These are phyloP conservation scores for Macropodus opercularis DNA, from an alignment of 2,797 vertebrate species.

Conservation along the genomic window DNA sequence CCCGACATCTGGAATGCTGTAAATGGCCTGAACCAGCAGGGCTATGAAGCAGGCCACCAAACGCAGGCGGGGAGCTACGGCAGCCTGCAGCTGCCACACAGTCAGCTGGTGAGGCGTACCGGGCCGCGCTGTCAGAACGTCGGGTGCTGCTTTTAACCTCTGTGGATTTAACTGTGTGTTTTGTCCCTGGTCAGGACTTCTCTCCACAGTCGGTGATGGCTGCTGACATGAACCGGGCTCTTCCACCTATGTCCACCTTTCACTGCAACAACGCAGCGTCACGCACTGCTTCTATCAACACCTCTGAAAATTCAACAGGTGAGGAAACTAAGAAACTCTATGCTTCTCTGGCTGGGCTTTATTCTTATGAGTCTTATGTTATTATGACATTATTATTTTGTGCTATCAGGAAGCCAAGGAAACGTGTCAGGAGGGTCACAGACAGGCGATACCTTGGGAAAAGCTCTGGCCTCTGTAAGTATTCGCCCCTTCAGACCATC, in stretches of 20 bases:
- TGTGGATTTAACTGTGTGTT: slow-evolving; percentile 32
- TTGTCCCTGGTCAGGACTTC: slow-evolving; percentile 83
- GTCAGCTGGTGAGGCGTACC: slow-evolving; percentile 89
- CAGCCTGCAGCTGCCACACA: slow-evolving; percentile 87
- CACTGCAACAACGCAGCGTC: slow-evolving; percentile 85
- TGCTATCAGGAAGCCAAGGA: slow-evolving; percentile 85
- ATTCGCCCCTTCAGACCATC: slow-evolving; percentile 55
- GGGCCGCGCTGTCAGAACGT: slow-evolving; percentile 67
- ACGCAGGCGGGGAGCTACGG: slow-evolving; percentile 88
- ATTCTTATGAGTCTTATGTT: too few species aligned
- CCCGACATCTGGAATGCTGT: slow-evolving; percentile 96
- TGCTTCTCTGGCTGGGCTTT: neutral
- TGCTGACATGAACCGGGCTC: slow-evolving; percentile 89
- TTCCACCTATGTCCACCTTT: slow-evolving; percentile 98
- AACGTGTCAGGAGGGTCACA: slow-evolving; percentile 89
- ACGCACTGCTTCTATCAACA: slow-evolving; percentile 84
- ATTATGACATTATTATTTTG: slow-evolving; percentile 11
- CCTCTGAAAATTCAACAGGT: slow-evolving; percentile 89
- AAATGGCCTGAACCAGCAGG: slow-evolving; percentile 93
- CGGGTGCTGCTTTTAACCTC: slow-evolving; percentile 25
- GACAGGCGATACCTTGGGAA: slow-evolving; percentile 94
- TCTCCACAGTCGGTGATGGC: slow-evolving; percentile 89
- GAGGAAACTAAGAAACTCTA: slow-evolving; percentile 47
- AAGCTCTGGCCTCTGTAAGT: slow-evolving; percentile 98
- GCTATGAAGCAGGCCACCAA: slow-evolving; percentile 91